These are phyloP conservation scores for Perccottus glenii DNA, from an alignment of 2,113 vertebrate genomes.

Conservation along the genomic window DNA sequence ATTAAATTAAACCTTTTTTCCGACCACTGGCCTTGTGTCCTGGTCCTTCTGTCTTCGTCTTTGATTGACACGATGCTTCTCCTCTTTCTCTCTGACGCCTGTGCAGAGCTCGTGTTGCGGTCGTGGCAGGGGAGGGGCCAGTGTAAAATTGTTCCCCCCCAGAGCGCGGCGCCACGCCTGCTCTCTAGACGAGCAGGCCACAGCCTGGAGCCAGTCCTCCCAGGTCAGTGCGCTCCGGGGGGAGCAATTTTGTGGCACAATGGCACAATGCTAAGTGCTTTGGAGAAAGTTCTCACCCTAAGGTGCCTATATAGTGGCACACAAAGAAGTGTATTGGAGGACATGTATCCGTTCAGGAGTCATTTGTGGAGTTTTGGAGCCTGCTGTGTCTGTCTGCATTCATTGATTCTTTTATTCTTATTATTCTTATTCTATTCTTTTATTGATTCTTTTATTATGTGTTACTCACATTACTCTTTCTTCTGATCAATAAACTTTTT, in stretches of 20 bases:
- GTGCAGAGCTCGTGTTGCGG: slow-evolving; percentile 80
- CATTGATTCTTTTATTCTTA: slow-evolving; percentile 33
- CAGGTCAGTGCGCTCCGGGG: slow-evolving; percentile 85
- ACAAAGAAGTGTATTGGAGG: slow-evolving; percentile 5
- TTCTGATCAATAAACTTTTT: slow-evolving; percentile 12
- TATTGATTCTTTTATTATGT: slow-evolving; percentile 28
- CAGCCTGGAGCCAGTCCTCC: slow-evolving; percentile 83
- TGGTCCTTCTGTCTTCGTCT: slow-evolving; percentile 42
- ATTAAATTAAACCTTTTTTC: not conserved
- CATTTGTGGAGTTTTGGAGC: slow-evolving; percentile 41
- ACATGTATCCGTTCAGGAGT: slow-evolving; percentile 37
- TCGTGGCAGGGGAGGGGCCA: slow-evolving; percentile 76
- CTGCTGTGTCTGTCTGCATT: slow-evolving; percentile 45
- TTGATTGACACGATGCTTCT: slow-evolving; percentile 77
- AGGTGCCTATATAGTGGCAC: slow-evolving; percentile 47
- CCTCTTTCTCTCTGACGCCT: slow-evolving; percentile 83
- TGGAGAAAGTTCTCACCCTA: slow-evolving; percentile 49
- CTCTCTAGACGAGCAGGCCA: slow-evolving; percentile 82
- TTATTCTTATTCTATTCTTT: too few relatives aligned
- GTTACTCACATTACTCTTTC: slow-evolving; percentile 20
- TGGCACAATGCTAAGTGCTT: slow-evolving; percentile 46
- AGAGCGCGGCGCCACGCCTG: slow-evolving; percentile 81
- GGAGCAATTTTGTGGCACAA: slow-evolving; percentile 77
- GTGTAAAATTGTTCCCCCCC: slow-evolving; percentile 82
- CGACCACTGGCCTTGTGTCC: slow-evolving; percentile 17